Evolutionary conservation across 92 coral and sea anemone genomes (phyloP).

Genomic region (Epizoanthus rinbou): DNA sequence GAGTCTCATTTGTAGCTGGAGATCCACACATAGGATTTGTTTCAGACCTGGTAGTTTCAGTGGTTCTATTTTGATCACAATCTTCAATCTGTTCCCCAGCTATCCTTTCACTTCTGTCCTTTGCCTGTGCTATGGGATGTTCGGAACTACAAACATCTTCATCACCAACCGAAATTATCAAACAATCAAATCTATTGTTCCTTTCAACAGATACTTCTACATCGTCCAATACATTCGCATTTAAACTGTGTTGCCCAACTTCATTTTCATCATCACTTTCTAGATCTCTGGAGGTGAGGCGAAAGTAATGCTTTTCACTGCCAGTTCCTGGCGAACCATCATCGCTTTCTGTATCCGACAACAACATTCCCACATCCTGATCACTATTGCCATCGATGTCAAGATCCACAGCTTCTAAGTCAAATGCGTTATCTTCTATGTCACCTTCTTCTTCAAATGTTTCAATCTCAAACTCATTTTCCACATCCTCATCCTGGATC

Average conservation of each 20-base stretch:
- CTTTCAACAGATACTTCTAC: not conserved
- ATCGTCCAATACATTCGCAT: not conserved
- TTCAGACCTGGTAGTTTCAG: not conserved
- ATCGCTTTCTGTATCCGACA: constrained; percentile 24
- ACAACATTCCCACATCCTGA: constrained; percentile 16
- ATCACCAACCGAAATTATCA: not conserved
- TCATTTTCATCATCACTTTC: not conserved
- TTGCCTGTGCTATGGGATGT: not conserved
- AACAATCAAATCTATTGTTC: constrained; percentile 1
- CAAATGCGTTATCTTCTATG: constrained; percentile 11
- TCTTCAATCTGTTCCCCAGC: not conserved
- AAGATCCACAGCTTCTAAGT: constrained; percentile 7
- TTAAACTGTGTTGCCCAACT: not conserved
- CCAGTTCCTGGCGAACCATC: not conserved
- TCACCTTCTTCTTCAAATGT: constrained; percentile 1
- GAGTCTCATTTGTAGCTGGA: not conserved
- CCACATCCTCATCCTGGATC: not conserved
- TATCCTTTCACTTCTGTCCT: not conserved
- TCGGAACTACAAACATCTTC: not conserved
- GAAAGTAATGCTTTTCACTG: not conserved
- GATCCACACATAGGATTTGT: not conserved
- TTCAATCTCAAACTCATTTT: not conserved
- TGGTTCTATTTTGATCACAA: not conserved
- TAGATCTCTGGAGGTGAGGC: constrained; percentile 37
- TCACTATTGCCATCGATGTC: not conserved